Evolutionary conservation across 2,113 vertebrate species (phyloP).

Genomic region (Oreotrochilus melanogaster): DNA sequence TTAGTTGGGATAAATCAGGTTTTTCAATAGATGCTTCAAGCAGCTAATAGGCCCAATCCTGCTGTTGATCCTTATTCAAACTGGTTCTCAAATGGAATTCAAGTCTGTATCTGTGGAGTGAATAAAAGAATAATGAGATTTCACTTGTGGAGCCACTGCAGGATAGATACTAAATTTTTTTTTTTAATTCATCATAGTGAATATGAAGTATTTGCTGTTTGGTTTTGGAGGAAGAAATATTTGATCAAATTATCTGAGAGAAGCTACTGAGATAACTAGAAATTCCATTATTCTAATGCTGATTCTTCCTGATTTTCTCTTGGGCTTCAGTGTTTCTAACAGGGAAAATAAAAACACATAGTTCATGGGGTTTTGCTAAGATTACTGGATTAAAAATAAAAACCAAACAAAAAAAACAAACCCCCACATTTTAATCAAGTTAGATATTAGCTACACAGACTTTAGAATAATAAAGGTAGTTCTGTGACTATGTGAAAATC

Average conservation of each 20-base stretch:
- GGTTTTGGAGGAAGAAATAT: background rate
- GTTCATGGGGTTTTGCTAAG: background rate
- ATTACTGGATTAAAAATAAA: background rate
- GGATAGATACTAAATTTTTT: background rate
- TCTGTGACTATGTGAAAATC: background rate
- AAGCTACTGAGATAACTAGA: background rate
- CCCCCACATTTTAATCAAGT: background rate
- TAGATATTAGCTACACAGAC: background rate
- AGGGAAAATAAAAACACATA: background rate
- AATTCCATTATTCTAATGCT: background rate
- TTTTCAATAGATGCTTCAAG: constrained; percentile 23
- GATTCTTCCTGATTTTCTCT: background rate
- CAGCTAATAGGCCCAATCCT: constrained; percentile 41
- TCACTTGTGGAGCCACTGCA: background rate
- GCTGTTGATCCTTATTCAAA: constrained; percentile 23
- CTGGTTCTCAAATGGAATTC: constrained; percentile 36
- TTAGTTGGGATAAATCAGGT: constrained; percentile 34
- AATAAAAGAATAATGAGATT: constrained; percentile 37
- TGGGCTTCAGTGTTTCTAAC: background rate
- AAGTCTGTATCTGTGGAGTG: constrained; percentile 14
- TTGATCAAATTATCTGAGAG: background rate
- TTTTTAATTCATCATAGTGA: background rate
- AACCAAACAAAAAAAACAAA: background rate
- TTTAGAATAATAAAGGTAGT: background rate
- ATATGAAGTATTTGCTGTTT: background rate